A percentile compares a stretch with the other conserved stretches of the same genome.
phyloP scores from a whole-genome alignment of 1,140 invertebrate genomes.

The Drosophila malerkotliana region DNA sequence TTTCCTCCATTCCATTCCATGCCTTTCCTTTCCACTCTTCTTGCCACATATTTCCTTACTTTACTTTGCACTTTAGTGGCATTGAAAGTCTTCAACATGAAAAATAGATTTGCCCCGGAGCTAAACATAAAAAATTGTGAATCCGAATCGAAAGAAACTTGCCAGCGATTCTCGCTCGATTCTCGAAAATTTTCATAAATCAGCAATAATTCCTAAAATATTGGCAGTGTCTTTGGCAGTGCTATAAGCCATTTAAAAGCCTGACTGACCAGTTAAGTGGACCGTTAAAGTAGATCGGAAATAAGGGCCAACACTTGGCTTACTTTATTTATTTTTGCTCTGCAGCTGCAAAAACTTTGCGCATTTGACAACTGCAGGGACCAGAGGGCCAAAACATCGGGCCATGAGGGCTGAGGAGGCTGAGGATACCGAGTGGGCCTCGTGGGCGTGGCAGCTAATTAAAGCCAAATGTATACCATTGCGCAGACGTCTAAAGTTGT shows the following conservation, averaged over 20 bases:
- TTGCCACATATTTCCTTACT: constrained; percentile 62
- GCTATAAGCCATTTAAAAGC: constrained; percentile 58
- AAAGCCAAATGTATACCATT: constrained; percentile 71
- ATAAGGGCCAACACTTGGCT: constrained; percentile 4
- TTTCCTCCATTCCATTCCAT: not conserved
- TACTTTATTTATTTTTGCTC: constrained; percentile 1
- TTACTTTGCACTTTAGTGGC: constrained; percentile 51
- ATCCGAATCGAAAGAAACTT: constrained; percentile 36
- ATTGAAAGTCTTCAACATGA: constrained; percentile 73
- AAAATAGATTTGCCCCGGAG: constrained; percentile 71
- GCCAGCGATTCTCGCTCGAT: constrained; percentile 12
- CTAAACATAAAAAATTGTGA: constrained; percentile 22
- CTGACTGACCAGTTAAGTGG: constrained; percentile 38
- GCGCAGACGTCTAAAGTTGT: constrained; percentile 74
- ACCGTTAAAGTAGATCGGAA: constrained; percentile 27
- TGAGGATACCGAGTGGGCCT: not conserved
- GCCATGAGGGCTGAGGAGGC: too few relatives aligned
- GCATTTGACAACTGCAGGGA: constrained; percentile 55
- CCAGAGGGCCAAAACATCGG: too few relatives aligned
- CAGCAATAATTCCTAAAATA: constrained; percentile 67
- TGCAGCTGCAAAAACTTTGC: constrained; percentile 37
- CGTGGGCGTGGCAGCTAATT: constrained; percentile 64
- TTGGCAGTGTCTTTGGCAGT: constrained; percentile 68
- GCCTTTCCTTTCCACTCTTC: not conserved
- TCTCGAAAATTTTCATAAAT: constrained; percentile 70